phyloP scores from a whole-genome alignment of 2,888 invertebrate genomes.

The Habroteleia sp. region DNA sequence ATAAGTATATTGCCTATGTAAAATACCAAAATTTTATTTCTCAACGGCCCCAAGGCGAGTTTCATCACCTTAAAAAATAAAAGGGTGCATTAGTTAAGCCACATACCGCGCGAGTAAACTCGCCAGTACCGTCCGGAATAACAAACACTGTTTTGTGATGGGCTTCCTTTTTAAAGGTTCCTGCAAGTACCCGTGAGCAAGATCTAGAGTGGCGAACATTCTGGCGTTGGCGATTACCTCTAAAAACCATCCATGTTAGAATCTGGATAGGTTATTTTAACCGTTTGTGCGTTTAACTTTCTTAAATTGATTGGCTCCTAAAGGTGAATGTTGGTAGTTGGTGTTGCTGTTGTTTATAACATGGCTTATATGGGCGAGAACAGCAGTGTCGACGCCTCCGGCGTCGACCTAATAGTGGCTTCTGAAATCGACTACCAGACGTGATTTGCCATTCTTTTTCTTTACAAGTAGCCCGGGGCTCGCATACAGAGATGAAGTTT shows the following conservation, averaged over 20 bases:
- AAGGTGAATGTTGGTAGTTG: too few species aligned
- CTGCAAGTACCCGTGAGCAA: neutral
- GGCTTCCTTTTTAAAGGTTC: neutral
- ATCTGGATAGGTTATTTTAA: neutral
- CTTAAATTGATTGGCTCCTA: neutral
- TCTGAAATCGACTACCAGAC: neutral
- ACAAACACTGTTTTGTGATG: neutral
- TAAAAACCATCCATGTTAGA: neutral
- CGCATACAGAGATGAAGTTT: neutral
- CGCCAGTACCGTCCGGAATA: neutral
- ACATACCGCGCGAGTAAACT: neutral
- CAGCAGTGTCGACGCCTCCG: too few species aligned
- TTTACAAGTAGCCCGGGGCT: neutral
- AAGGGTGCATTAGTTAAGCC: neutral
- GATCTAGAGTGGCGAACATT: neutral
- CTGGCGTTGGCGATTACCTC: neutral
- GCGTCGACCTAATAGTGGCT: too few species aligned
- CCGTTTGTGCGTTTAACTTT: neutral
- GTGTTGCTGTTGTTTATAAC: too few species aligned
- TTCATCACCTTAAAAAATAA: neutral
- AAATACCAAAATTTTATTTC: neutral
- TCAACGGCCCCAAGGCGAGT: neutral
- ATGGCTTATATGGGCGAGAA: too few species aligned
- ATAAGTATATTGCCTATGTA: neutral
- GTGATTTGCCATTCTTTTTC: neutral